A percentile compares a stretch with the other conserved stretches of the same genome.
phyloP scores from a whole-genome alignment of 2,888 invertebrate genomes.

The Alloscopus bannaensis region DNA sequence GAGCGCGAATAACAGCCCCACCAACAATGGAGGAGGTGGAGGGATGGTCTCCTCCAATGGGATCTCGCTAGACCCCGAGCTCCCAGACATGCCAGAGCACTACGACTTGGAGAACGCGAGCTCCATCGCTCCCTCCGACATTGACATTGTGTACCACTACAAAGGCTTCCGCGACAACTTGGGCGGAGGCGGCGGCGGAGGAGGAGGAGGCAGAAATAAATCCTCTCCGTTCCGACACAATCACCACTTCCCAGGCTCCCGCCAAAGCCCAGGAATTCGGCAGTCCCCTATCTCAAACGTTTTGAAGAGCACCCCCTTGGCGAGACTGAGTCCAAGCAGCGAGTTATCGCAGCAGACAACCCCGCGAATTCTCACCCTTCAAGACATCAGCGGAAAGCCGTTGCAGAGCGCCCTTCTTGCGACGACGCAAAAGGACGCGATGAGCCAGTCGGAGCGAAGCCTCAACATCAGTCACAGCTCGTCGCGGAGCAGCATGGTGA shows the following conservation, averaged over 20 bases:
- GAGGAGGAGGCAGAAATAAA: slow-evolving; percentile 73
- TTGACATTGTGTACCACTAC: slow-evolving; percentile 97
- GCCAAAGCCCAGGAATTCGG: slow-evolving; percentile 71
- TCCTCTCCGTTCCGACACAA: slow-evolving; percentile 74
- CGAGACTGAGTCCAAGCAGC: slow-evolving; percentile 92
- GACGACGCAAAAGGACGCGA: slow-evolving; percentile 90
- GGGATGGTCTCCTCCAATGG: slow-evolving; percentile 74
- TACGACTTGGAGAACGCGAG: slow-evolving; percentile 98
- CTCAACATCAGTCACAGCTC: slow-evolving; percentile 91
- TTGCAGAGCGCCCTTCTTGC: slow-evolving; percentile 90
- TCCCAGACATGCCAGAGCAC: slow-evolving; percentile 89
- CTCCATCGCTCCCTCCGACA: slow-evolving; percentile 97
- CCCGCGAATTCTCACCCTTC: slow-evolving; percentile 93
- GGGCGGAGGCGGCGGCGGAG: no score
- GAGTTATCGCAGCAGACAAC: slow-evolving; percentile 91
- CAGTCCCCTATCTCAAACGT: slow-evolving; percentile 75
- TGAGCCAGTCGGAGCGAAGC: slow-evolving; percentile 93
- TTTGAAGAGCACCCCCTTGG: slow-evolving; percentile 91
- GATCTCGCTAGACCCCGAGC: slow-evolving; percentile 78
- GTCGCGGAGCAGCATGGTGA: slow-evolving; percentile 74
- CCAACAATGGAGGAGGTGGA: slow-evolving; percentile 71
- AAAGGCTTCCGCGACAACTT: slow-evolving; percentile 88
- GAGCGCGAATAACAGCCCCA: slow-evolving; percentile 80
- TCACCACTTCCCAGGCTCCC: slow-evolving; percentile 70
- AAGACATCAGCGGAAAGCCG: slow-evolving; percentile 95